phyloP scores from a whole-genome alignment of 2,113 vertebrate genomes.

The Nycticorax nycticorax region DNA sequence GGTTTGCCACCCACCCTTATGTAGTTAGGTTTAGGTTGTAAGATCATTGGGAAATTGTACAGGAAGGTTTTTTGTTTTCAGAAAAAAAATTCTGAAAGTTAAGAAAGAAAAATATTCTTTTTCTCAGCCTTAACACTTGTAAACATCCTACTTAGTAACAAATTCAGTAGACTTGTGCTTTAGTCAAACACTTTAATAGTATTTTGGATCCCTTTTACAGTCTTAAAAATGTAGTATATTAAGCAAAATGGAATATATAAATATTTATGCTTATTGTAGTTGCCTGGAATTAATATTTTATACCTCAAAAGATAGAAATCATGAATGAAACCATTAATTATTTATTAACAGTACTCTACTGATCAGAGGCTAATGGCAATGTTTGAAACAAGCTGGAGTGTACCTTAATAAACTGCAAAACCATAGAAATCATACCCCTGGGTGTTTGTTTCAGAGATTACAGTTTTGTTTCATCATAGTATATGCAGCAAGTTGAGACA shows the following conservation, averaged over 20 bases:
- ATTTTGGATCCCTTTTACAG: background rate
- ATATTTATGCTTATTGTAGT: background rate
- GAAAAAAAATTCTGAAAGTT: background rate
- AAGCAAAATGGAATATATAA: background rate
- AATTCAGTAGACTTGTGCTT: background rate
- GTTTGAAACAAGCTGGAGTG: background rate
- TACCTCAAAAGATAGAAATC: background rate
- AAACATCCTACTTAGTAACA: background rate
- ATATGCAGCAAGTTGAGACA: background rate
- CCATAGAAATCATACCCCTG: background rate
- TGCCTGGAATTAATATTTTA: constrained; percentile 12
- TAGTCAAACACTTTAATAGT: background rate
- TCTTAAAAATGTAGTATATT: background rate
- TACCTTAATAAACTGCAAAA: background rate
- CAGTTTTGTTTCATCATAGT: background rate
- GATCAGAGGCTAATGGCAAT: background rate
- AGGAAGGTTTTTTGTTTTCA: background rate
- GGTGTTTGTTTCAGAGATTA: background rate
- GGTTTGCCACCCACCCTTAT: background rate
- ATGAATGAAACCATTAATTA: background rate
- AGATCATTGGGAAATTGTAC: background rate
- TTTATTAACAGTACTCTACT: background rate
- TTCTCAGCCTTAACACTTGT: background rate
- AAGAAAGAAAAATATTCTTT: background rate
- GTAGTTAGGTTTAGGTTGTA: background rate